Evolutionary conservation across 2,797 vertebrate genomes (phyloP).

Genomic region (Coregonus suidteri): DNA sequence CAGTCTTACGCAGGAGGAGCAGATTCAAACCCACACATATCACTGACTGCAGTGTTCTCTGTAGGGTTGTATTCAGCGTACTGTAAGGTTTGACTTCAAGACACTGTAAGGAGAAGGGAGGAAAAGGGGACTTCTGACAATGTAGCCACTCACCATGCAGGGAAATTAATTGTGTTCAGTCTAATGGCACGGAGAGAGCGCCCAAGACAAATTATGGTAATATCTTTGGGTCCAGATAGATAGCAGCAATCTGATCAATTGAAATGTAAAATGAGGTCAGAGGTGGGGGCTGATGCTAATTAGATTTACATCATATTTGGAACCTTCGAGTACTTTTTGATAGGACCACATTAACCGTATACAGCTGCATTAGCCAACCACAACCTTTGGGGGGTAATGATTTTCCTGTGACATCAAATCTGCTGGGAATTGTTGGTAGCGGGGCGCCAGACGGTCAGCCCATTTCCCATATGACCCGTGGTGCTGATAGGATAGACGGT

Average conservation of each 20-base stretch:
- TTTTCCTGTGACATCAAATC: background rate
- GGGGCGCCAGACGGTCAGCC: too few relatives aligned
- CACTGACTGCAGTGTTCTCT: too few relatives aligned
- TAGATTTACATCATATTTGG: slow-evolving; percentile 6
- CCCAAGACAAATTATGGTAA: background rate
- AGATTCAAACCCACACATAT: background rate
- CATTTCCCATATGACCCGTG: too few relatives aligned
- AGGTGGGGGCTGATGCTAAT: background rate
- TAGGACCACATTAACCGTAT: background rate
- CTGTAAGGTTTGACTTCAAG: background rate
- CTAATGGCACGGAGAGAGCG: background rate
- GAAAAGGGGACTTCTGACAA: too few relatives aligned
- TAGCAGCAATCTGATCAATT: background rate
- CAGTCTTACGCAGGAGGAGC: too few relatives aligned
- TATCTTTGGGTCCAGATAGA: background rate
- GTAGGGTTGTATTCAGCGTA: too few relatives aligned
- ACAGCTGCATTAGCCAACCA: background rate
- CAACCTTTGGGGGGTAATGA: background rate
- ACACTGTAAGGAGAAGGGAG: too few relatives aligned
- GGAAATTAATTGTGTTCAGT: background rate
- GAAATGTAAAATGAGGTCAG: background rate
- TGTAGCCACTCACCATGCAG: background rate
- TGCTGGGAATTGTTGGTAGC: background rate
- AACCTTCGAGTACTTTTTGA: background rate
- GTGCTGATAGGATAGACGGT: background rate